A percentile compares a stretch with the other conserved stretches of the same genome.
phyloP scores from a whole-genome alignment of 2,113 vertebrate species.

The Uria lomvia region DNA sequence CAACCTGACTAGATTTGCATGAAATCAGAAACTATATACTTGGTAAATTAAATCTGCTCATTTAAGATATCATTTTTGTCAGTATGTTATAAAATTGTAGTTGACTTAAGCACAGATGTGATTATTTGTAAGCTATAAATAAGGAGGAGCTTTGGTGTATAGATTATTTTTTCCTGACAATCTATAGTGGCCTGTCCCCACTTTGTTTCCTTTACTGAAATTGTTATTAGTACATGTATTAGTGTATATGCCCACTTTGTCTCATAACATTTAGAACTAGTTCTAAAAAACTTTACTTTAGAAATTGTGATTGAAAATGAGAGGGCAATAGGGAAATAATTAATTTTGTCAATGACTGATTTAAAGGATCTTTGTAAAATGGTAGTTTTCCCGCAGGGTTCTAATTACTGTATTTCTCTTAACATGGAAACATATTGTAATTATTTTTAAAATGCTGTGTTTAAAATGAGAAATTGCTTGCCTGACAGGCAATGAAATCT shows the following conservation, averaged over 20 bases:
- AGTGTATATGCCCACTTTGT: neutral
- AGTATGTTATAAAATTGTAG: neutral
- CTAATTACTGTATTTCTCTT: neutral
- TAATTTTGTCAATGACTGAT: neutral
- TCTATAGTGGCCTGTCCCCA: neutral
- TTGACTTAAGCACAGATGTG: neutral
- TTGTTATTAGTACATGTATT: neutral
- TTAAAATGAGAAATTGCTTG: neutral
- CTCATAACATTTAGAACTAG: neutral
- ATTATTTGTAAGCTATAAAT: neutral
- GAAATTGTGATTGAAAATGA: neutral
- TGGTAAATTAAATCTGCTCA: neutral
- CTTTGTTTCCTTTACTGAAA: neutral
- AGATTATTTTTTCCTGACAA: neutral
- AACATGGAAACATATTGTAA: neutral
- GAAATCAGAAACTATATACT: neutral
- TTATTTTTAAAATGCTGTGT: neutral
- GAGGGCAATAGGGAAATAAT: neutral
- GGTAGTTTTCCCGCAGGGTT: neutral
- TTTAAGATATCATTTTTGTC: neutral
- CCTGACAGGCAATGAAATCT: neutral
- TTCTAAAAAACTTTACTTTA: neutral
- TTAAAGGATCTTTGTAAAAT: neutral
- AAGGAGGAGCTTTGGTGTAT: neutral
- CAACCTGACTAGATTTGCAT: neutral